Conservation (phyloP, 2,888 invertebrate species). For the Hybos culiciformis region DNA sequence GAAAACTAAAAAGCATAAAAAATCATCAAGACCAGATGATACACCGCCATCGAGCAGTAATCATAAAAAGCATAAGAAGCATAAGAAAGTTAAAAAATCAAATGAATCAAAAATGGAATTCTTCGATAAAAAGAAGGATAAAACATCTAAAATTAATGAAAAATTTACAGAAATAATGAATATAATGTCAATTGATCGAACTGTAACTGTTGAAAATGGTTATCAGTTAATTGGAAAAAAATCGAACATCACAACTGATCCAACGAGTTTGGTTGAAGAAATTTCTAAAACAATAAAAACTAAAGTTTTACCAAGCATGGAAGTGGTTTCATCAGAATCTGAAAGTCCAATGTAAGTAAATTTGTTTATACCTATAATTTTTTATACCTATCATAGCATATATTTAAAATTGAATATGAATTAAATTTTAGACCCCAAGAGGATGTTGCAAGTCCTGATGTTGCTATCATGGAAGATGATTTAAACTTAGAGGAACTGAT, state of each 20-base stretch:
- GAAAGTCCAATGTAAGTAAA: conserved; percentile 42
- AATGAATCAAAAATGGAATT: background rate
- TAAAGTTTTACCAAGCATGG: conserved; percentile 37
- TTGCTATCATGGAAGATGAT: conserved; percentile 68
- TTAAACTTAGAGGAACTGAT: conserved; percentile 78
- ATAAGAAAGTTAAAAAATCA: background rate
- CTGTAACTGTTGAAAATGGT: conserved; percentile 21
- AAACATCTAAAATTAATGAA: conserved; percentile 16
- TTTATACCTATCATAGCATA: background rate
- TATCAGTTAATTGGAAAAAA: conserved; percentile 24
- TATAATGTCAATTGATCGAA: conserved; percentile 23
- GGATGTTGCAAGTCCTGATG: conserved; percentile 57
- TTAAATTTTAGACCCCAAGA: conserved; percentile 31
- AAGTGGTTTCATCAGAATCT: conserved; percentile 54
- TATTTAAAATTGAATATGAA: background rate
- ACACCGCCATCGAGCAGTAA: too few relatives aligned
- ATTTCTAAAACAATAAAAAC: conserved; percentile 36
- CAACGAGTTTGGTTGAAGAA: conserved; percentile 38
- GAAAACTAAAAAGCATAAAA: background rate
- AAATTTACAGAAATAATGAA: conserved; percentile 34
- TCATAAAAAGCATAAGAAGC: background rate
- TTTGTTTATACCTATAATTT: too few relatives aligned
- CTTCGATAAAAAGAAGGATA: background rate
- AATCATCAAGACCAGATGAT: background rate
- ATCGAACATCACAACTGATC: conserved; percentile 34